Conservation (phyloP, 2,797 vertebrate species). For the Pitangus sulphuratus region DNA sequence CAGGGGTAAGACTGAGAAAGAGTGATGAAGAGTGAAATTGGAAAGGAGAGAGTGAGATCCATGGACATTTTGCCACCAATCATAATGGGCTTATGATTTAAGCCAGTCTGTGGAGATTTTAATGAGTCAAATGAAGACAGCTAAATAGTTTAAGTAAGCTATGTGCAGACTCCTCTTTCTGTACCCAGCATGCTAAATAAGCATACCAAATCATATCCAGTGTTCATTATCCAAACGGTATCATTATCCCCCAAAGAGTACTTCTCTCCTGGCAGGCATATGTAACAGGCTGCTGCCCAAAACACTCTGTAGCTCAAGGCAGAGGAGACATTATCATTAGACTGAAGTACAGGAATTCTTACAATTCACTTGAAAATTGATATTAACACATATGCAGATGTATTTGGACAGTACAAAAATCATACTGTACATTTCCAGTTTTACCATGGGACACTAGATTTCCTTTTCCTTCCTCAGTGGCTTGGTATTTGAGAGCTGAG, state of each 20-base stretch:
- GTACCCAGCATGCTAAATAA: slow-evolving; percentile 4
- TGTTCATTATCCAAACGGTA: slow-evolving; percentile 4
- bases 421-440: neutral
- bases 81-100: slow-evolving; percentile 46
- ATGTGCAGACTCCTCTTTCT: neutral
- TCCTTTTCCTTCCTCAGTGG: neutral
- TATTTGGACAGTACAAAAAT: neutral
- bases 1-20: neutral
- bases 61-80: neutral
- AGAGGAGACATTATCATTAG: neutral
- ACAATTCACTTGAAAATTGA: neutral
- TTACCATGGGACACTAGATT: neutral
- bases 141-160: slow-evolving; percentile 35
- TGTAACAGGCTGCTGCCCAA: neutral
- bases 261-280: slow-evolving; percentile 14
- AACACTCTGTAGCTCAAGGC: neutral
- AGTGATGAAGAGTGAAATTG: slow-evolving; percentile 28
- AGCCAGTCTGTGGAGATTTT: slow-evolving; percentile 9
- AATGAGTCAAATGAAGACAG: slow-evolving; percentile 47
- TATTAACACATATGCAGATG: neutral
- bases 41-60: slow-evolving; percentile 7
- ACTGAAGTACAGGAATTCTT: slow-evolving; percentile 8
- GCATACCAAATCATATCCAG: slow-evolving; percentile 1
- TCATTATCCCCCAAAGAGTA: neutral
- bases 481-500: neutral